Percentiles rank a stretch among this genome's conserved stretches.
Evolutionary conservation across 2,797 vertebrate genomes (phyloP).

Genomic region (Acridotheres tristis): DNA sequence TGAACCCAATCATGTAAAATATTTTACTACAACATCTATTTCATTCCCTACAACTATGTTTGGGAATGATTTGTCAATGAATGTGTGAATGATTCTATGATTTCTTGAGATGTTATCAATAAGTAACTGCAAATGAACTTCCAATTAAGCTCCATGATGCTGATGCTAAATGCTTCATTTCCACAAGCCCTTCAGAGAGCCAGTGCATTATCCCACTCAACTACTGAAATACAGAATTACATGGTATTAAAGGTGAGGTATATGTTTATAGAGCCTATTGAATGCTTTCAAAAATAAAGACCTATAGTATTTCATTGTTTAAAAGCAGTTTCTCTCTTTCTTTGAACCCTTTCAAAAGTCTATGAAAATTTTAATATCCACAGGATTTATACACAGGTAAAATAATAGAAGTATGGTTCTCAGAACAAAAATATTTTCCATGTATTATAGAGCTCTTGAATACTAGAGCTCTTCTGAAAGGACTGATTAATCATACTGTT

Average conservation of each 20-base stretch:
- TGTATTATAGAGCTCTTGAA: not conserved
- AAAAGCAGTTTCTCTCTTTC: not conserved
- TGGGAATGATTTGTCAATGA: not conserved
- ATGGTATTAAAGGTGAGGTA: conserved; percentile 16
- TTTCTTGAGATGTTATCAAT: not conserved
- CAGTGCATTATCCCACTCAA: not conserved
- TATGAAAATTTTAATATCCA: conserved; percentile 3
- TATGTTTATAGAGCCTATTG: not conserved
- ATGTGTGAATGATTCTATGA: not conserved
- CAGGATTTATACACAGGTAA: not conserved
- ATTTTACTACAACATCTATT: not conserved
- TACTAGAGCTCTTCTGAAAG: not conserved
- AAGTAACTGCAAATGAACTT: conserved; percentile 6
- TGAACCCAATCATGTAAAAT: not conserved
- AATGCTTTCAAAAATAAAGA: conserved; percentile 19
- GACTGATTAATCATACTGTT: conserved; percentile 42
- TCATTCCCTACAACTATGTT: not conserved
- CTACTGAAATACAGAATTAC: not conserved
- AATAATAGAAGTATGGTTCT: conserved; percentile 12
- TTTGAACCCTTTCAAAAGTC: not conserved
- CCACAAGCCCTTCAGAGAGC: not conserved
- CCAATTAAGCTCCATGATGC: not conserved
- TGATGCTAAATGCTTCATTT: conserved; percentile 22
- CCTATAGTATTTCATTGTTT: not conserved
- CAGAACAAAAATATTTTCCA: conserved; percentile 26